phyloP scores from a whole-genome alignment of 92 coral and sea anemone genomes.

The Nematostella vectensis region DNA sequence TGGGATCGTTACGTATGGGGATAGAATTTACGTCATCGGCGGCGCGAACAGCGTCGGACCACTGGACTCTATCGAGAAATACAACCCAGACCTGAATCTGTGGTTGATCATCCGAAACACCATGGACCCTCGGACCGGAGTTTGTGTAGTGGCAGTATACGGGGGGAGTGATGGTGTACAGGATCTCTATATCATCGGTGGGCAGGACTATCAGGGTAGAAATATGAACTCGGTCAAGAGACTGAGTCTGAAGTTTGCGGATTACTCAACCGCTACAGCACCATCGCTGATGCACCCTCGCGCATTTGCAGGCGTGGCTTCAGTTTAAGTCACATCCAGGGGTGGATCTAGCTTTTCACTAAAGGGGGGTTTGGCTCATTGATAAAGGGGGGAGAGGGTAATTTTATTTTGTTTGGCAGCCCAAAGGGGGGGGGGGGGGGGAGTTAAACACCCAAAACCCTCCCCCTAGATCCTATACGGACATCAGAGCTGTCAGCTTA shows the following conservation, averaged over 20 bases:
- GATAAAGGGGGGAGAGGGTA: too few relatives aligned
- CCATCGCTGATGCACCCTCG: slow-evolving; percentile 57
- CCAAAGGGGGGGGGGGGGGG: too few relatives aligned
- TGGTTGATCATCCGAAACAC: slow-evolving; percentile 96
- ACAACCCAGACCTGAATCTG: slow-evolving; percentile 83
- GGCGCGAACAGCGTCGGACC: slow-evolving; percentile 86
- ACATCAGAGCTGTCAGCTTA: too few relatives aligned
- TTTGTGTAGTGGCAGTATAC: slow-evolving; percentile 61
- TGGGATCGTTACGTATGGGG: slow-evolving; percentile 71
- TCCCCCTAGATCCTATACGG: too few relatives aligned
- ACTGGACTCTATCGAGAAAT: slow-evolving; percentile 88
- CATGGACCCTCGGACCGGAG: slow-evolving; percentile 90
- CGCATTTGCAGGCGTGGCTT: slow-evolving; percentile 69
- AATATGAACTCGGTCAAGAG: slow-evolving; percentile 71
- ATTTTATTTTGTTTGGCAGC: too few relatives aligned
- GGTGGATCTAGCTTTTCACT: too few relatives aligned
- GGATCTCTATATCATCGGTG: slow-evolving; percentile 88
- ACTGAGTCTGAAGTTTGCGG: slow-evolving; percentile 78
- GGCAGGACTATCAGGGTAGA: slow-evolving; percentile 79
- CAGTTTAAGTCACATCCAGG: slow-evolving; percentile 27
- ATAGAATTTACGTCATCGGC: slow-evolving; percentile 84
- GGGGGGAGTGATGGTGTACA: slow-evolving; percentile 65
- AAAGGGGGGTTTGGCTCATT: too few relatives aligned
- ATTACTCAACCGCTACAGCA: slow-evolving; percentile 66
- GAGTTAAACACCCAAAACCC: too few relatives aligned